A percentile compares a stretch with the other conserved stretches of the same genome.
These are phyloP conservation scores for Chaetodon trifascialis DNA, from an alignment of 2,113 vertebrate genomes.

Conservation along the genomic window DNA sequence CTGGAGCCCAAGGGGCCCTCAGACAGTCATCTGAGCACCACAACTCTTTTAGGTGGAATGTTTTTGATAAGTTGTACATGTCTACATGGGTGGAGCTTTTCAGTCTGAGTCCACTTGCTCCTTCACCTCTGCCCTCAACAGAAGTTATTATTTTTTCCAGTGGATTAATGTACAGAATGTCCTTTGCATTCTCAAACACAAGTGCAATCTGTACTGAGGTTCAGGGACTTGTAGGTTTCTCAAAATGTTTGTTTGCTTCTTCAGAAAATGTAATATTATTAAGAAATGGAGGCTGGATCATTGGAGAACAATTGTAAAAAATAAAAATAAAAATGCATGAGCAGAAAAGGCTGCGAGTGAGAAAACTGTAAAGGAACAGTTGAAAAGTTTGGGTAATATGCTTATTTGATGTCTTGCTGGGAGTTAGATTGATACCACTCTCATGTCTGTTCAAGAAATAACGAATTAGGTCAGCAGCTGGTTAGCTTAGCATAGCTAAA, in stretches of 20 bases:
- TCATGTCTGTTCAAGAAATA: neutral
- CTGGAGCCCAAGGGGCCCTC: neutral
- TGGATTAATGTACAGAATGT: slow-evolving; percentile 38
- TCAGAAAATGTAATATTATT: slow-evolving; percentile 18
- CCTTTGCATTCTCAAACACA: slow-evolving; percentile 53
- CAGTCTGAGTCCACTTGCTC: slow-evolving; percentile 6
- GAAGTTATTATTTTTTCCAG: neutral
- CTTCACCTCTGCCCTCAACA: slow-evolving; percentile 9
- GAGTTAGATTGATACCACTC: slow-evolving; percentile 9
- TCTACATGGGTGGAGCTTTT: slow-evolving; percentile 44
- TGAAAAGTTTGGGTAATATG: neutral
- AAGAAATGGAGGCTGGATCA: neutral
- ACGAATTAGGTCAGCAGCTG: neutral
- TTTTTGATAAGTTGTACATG: slow-evolving; percentile 35
- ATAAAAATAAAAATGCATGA: neutral
- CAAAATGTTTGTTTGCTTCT: slow-evolving; percentile 47
- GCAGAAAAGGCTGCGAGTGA: slow-evolving; percentile 11
- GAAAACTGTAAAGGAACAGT: neutral
- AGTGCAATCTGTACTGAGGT: slow-evolving; percentile 45
- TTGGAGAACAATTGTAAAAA: no score
- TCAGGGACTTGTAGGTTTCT: slow-evolving; percentile 46
- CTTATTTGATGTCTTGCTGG: neutral
- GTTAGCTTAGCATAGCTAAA: slow-evolving; percentile 13
- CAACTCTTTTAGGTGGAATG: slow-evolving; percentile 53
- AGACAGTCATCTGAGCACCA: slow-evolving; percentile 23